Evolutionary conservation across 1,140 invertebrate species (phyloP).

Genomic region (Drosophila funebris): DNA sequence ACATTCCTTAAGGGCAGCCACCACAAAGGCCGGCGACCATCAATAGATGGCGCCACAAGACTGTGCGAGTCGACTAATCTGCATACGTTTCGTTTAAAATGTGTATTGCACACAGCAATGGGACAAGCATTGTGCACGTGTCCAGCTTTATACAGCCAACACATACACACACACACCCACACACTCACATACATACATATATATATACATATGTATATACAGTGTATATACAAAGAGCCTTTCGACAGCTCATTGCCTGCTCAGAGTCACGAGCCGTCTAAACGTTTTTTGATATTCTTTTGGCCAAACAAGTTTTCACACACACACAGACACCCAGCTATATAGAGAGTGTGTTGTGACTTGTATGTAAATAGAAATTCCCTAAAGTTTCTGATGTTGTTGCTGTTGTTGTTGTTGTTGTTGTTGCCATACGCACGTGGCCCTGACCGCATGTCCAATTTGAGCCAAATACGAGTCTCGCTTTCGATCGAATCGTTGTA

Average conservation of each 20-base stretch:
- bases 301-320: conserved; percentile 8
- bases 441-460: conserved; percentile 58
- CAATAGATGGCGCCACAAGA: conserved; percentile 15
- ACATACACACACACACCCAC: background rate
- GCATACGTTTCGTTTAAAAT: background rate
- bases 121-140: conserved; percentile 26
- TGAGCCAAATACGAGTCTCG: conserved; percentile 6
- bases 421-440: conserved; percentile 61
- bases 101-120: conserved; percentile 1
- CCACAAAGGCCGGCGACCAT: background rate
- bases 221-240: background rate
- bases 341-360: conserved; percentile 4
- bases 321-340: background rate
- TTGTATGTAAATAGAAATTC: conserved; percentile 36
- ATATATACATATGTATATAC: background rate
- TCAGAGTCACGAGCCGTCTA: conserved; percentile 31
- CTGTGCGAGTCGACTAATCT: conserved; percentile 1
- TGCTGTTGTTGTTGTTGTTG: background rate
- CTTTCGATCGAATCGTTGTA: conserved; percentile 35
- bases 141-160: conserved; percentile 8
- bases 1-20: conserved; percentile 7
- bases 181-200: background rate
- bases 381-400: conserved; percentile 6
- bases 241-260: conserved; percentile 12
- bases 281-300: conserved; percentile 39